These are phyloP conservation scores for Epiblema foenella DNA, from an alignment of 2,888 invertebrate species.

Conservation along the genomic window DNA sequence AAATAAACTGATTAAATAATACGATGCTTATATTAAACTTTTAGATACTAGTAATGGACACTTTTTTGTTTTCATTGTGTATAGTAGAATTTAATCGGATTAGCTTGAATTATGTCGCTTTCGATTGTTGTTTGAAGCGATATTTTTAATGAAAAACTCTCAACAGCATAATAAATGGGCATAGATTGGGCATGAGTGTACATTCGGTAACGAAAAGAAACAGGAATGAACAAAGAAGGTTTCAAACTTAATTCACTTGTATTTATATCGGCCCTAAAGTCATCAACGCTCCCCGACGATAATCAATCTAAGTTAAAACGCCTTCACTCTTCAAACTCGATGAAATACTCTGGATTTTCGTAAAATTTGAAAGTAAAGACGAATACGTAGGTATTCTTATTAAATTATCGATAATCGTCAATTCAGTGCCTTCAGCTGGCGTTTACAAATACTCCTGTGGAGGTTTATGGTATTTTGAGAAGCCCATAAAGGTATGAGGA, in stretches of 20 bases:
- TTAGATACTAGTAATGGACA: no score
- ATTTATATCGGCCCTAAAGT: background rate
- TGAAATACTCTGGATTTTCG: conserved; percentile 27
- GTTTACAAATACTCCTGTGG: background rate
- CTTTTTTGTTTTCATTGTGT: no score
- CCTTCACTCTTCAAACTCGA: conserved; percentile 25
- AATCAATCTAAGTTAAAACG: conserved; percentile 40
- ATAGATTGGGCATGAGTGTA: no score
- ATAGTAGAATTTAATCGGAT: no score
- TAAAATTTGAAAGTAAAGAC: conserved; percentile 11
- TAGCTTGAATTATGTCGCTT: no score
- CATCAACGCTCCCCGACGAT: conserved; percentile 8
- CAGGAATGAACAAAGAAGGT: background rate
- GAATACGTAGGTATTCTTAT: background rate
- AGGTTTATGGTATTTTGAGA: background rate
- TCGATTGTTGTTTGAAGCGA: no score
- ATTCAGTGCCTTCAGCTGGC: background rate
- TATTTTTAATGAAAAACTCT: no score
- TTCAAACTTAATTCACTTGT: no score
- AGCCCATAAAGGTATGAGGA: background rate
- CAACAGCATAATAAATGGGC: no score
- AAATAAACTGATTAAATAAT: no score
- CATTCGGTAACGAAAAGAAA: background rate
- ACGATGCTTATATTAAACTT: no score
- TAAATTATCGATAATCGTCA: background rate